Percentiles rank a stretch among this genome's conserved stretches.
Evolutionary conservation across 2,797 vertebrate genomes (phyloP).

Genomic region (Myotis pilosus): DNA sequence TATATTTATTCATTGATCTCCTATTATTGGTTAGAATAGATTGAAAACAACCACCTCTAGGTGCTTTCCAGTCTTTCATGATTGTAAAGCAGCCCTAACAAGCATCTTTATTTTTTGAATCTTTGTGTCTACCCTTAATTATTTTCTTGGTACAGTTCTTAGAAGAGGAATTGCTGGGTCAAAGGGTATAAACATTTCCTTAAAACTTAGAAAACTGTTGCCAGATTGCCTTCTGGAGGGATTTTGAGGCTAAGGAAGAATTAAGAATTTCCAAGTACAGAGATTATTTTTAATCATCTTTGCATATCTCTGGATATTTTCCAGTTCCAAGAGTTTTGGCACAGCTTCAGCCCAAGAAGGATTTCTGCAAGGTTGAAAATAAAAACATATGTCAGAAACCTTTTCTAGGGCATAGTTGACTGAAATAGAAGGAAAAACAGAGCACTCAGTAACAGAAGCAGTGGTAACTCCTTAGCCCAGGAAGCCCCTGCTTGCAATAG

Average conservation of each 20-base stretch:
- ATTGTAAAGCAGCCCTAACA: neutral
- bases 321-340: slow-evolving; percentile 47
- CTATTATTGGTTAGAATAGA: neutral
- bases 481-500: neutral
- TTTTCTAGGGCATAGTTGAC: slow-evolving; percentile 41
- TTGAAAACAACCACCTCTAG: neutral
- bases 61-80: neutral
- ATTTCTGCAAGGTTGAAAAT: slow-evolving; percentile 53
- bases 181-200: neutral
- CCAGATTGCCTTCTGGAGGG: neutral
- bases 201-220: slow-evolving; percentile 42
- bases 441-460: neutral
- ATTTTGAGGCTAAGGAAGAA: slow-evolving; percentile 34
- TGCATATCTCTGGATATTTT: slow-evolving; percentile 30
- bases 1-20: neutral
- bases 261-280: slow-evolving; percentile 26
- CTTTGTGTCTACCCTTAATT: slow-evolving; percentile 7
- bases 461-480: neutral
- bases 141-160: slow-evolving; percentile 23
- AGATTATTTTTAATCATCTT: slow-evolving; percentile 48
- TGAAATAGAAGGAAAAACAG: neutral
- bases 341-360: slow-evolving; percentile 15
- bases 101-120: neutral
- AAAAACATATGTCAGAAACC: slow-evolving; percentile 38
- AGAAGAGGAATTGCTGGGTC: neutral